Percentiles rank a stretch among this genome's conserved stretches.
Evolutionary conservation across 92 coral and sea anemone genomes (phyloP).

Genomic region (Zoanthus gigantus): DNA sequence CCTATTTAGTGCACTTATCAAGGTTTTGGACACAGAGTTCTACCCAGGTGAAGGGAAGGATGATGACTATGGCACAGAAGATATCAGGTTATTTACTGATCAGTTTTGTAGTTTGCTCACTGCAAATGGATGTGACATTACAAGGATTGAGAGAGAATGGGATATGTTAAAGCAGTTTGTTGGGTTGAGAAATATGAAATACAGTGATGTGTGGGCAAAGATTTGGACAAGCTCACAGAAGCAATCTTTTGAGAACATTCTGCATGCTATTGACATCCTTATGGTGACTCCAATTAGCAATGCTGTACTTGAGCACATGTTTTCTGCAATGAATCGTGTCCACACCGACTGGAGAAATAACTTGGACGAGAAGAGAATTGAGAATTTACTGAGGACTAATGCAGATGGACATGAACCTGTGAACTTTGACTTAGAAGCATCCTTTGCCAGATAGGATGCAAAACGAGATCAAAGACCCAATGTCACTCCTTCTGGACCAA

Average conservation of each 20-base stretch:
- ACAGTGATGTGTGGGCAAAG: neutral
- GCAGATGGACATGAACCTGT: neutral
- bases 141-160: conserved; percentile 43
- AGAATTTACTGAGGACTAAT: neutral
- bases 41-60: conserved; percentile 14
- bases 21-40: conserved; percentile 48
- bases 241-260: neutral
- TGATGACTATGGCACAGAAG: conserved; percentile 45
- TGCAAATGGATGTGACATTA: conserved; percentile 50
- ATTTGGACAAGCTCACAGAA: neutral
- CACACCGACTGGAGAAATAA: neutral
- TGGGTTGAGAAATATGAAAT: neutral
- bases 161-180: conserved; percentile 46
- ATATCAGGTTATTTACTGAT: conserved; percentile 34
- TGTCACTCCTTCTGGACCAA: neutral
- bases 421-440: neutral
- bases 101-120: conserved; percentile 40
- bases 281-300: neutral
- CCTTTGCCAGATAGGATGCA: neutral
- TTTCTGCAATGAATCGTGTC: neutral
- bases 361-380: neutral
- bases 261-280: neutral
- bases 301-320: neutral
- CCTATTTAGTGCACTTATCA: conserved; percentile 58
- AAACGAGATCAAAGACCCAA: neutral